Percentiles rank a stretch among this genome's conserved stretches.
These are phyloP conservation scores for Craniophora ligustri DNA, from an alignment of 2,888 invertebrate species.

Conservation along the genomic window DNA sequence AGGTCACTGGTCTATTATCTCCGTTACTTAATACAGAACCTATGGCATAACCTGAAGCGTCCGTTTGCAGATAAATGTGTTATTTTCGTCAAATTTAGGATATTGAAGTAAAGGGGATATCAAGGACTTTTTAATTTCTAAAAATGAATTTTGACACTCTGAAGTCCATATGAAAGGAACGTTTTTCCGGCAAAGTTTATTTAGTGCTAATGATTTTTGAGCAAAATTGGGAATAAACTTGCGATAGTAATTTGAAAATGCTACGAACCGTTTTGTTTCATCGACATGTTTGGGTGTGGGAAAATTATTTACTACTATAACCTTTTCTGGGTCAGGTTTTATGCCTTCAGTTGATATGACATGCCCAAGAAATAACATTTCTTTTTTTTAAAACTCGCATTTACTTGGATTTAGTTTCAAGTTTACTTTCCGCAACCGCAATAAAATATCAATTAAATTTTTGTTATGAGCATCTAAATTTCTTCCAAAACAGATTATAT, in stretches of 20 bases:
- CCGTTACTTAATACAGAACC: too few relatives aligned
- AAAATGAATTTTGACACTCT: too few relatives aligned
- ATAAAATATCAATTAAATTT: background rate
- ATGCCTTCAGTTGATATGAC: background rate
- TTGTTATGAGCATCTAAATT: slow-evolving; percentile 2
- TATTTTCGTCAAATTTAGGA: too few relatives aligned
- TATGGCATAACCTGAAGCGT: too few relatives aligned
- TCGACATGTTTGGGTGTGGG: slow-evolving; percentile 1
- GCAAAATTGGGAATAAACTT: too few relatives aligned
- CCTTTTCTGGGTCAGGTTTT: slow-evolving; percentile 1
- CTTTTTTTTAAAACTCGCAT: background rate
- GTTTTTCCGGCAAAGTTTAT: too few relatives aligned
- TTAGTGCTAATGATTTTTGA: too few relatives aligned
- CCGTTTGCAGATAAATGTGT: too few relatives aligned
- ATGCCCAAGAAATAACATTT: slow-evolving; percentile 5
- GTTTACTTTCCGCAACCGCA: slow-evolving; percentile 1
- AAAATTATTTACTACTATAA: background rate
- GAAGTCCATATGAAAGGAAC: too few relatives aligned
- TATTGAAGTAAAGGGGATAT: too few relatives aligned
- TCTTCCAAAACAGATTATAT: slow-evolving; percentile 4
- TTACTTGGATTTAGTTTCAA: background rate
- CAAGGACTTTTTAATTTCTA: too few relatives aligned
- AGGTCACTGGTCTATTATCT: too few relatives aligned
- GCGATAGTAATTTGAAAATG: slow-evolving; percentile 1
- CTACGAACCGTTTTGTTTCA: slow-evolving; percentile 1